Evolutionary conservation across 2,113 vertebrate genomes (phyloP).

Genomic region (Cervus canadensis): DNA sequence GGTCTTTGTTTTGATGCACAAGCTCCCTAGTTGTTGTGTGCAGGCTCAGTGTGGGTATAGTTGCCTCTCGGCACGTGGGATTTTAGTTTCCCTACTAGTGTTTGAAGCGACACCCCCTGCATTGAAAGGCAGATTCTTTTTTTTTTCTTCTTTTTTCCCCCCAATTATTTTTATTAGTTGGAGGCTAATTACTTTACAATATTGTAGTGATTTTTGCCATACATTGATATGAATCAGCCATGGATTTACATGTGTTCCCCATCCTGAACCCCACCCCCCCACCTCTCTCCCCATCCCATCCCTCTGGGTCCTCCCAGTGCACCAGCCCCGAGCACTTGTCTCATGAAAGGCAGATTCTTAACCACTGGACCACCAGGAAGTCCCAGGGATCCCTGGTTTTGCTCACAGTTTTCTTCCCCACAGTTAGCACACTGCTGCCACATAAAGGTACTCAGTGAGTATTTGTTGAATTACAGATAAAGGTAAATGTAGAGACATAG

Average conservation of each 20-base stretch:
- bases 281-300: too few relatives aligned
- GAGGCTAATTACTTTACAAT: too few relatives aligned
- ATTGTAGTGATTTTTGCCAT: too few relatives aligned
- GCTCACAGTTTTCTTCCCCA: not conserved
- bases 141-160: too few relatives aligned
- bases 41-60: not conserved
- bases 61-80: not conserved
- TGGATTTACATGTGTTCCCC: too few relatives aligned
- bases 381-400: not conserved
- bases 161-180: too few relatives aligned
- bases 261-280: too few relatives aligned
- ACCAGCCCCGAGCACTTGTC: too few relatives aligned
- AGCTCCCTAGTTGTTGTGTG: not conserved
- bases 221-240: too few relatives aligned
- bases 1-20: not conserved
- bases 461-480: not conserved
- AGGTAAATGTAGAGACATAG: not conserved
- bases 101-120: not conserved
- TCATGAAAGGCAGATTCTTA: not conserved
- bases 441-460: not conserved
- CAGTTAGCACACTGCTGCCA: not conserved
- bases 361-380: not conserved
- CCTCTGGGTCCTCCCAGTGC: too few relatives aligned
- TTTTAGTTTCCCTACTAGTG: not conserved
- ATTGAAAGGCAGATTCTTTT: not conserved